Percentiles rank a stretch among this genome's conserved stretches.
These are phyloP conservation scores for Nemotelus pantherinus DNA, from an alignment of 2,888 invertebrate genomes.

Conservation along the genomic window DNA sequence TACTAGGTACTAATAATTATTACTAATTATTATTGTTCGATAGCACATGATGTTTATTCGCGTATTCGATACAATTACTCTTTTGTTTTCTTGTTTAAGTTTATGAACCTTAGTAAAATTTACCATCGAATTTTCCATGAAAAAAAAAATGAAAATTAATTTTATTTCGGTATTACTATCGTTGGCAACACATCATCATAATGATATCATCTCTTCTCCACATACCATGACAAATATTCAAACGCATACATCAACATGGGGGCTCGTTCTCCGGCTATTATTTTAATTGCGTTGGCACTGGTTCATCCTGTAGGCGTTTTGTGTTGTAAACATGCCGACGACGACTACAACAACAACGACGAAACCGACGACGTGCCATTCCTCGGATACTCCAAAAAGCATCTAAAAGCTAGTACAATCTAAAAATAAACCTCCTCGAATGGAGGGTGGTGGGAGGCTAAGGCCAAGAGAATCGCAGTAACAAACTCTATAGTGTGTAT, in stretches of 20 bases:
- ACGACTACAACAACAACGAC: no score
- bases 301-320: neutral
- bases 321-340: constrained; percentile 31
- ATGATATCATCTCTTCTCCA: neutral
- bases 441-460: constrained; percentile 18
- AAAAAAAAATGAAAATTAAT: neutral
- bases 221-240: constrained; percentile 25
- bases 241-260: constrained; percentile 1
- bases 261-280: constrained; percentile 19
- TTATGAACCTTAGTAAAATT: no score
- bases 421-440: constrained; percentile 16
- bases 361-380: constrained; percentile 8
- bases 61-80: no score
- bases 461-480: constrained; percentile 16
- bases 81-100: no score
- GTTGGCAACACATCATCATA: constrained; percentile 4
- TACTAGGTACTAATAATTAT: no score
- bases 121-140: neutral
- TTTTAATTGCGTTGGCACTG: neutral
- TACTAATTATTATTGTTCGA: no score
- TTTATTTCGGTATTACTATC: no score
- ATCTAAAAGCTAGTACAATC: constrained; percentile 21
- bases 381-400: constrained; percentile 15
- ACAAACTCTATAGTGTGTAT: no score
- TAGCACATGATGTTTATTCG: no score